Percentiles rank a stretch among this genome's conserved stretches.
phyloP scores from a whole-genome alignment of 2,888 invertebrate species.

The Cremastobaeus sp. region DNA sequence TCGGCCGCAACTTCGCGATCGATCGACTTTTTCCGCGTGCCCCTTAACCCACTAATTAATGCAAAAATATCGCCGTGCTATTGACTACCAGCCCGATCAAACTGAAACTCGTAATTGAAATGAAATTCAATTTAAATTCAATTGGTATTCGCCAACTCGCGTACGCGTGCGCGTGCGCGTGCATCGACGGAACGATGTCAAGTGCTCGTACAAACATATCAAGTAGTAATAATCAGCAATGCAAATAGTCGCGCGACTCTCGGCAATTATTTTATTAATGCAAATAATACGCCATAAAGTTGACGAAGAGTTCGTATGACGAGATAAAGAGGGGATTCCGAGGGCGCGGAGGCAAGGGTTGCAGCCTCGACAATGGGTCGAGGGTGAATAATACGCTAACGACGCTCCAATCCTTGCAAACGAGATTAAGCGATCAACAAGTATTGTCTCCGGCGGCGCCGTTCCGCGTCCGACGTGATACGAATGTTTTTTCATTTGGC shows the following conservation, averaged over 20 bases:
- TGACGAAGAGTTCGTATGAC: conserved; percentile 18
- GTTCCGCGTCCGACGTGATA: conserved; percentile 32
- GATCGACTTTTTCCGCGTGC: not conserved
- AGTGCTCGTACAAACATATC: conserved; percentile 37
- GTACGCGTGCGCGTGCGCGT: conserved; percentile 7
- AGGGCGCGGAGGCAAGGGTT: conserved; percentile 34
- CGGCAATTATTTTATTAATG: conserved; percentile 51
- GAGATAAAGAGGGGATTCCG: not conserved
- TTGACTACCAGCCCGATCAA: conserved; percentile 26
- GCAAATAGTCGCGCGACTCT: conserved; percentile 36
- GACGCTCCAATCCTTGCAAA: conserved; percentile 59
- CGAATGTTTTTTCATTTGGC: conserved; percentile 51
- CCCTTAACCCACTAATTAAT: conserved; percentile 20
- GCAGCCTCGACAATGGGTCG: conserved; percentile 54
- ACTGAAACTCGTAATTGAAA: conserved; percentile 48
- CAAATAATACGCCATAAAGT: conserved; percentile 38
- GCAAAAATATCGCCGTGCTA: conserved; percentile 24
- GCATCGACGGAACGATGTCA: conserved; percentile 20
- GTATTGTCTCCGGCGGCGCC: conserved; percentile 35
- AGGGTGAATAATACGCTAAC: conserved; percentile 62
- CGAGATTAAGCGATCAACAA: conserved; percentile 62
- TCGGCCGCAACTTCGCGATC: not conserved
- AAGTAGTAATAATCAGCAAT: conserved; percentile 43
- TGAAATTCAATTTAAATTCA: conserved; percentile 51
- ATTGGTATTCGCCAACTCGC: conserved; percentile 21